A percentile compares a stretch with the other conserved stretches of the same genome.
Conservation (phyloP, 2,888 invertebrate species). For the Hedychridium roseum region DNA sequence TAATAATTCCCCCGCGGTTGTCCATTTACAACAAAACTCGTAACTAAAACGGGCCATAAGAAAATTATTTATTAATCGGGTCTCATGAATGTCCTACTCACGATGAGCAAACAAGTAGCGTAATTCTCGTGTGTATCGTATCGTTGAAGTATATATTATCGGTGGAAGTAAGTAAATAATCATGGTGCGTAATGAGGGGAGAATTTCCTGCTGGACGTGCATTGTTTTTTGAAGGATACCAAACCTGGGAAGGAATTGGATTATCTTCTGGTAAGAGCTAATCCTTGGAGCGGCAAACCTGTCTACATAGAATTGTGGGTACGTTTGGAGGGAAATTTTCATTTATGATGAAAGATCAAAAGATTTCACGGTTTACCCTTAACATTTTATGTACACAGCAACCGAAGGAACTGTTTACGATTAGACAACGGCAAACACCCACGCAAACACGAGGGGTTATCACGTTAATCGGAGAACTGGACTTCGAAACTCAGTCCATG, state of each 20-base stretch:
- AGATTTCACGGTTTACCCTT: background rate
- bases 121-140: background rate
- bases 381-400: slow-evolving; percentile 44
- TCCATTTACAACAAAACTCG: too few relatives aligned
- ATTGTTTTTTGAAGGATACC: slow-evolving; percentile 72
- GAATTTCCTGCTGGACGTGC: too few relatives aligned
- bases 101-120: background rate
- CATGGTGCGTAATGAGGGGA: too few relatives aligned
- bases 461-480: slow-evolving; percentile 78
- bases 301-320: slow-evolving; percentile 87
- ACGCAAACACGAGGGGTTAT: slow-evolving; percentile 84
- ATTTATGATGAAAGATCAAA: background rate
- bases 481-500: slow-evolving; percentile 89
- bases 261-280: slow-evolving; percentile 82
- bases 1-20: too few relatives aligned
- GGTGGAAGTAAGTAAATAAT: too few relatives aligned
- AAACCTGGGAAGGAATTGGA: slow-evolving; percentile 82
- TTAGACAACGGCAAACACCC: slow-evolving; percentile 78
- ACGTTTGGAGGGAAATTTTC: slow-evolving; percentile 42
- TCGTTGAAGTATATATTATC: too few relatives aligned
- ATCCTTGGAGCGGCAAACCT: slow-evolving; percentile 78
- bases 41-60: too few relatives aligned
- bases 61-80: too few relatives aligned
- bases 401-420: slow-evolving; percentile 72
- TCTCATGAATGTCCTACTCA: background rate